Evolutionary conservation across 2,113 vertebrate genomes (phyloP).

Genomic region (Copsychus sechellarum): DNA sequence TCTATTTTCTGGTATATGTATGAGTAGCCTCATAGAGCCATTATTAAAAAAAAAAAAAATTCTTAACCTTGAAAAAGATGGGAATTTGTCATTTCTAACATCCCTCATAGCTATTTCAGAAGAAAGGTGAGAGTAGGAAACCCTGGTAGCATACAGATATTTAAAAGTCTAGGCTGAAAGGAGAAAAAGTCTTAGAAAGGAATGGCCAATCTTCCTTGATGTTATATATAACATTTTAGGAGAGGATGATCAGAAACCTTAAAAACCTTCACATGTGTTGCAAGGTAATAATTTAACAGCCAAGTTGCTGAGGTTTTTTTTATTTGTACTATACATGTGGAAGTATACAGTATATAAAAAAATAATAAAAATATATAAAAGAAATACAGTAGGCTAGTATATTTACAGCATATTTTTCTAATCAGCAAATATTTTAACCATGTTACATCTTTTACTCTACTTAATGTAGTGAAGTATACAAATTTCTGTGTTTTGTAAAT

Average conservation of each 20-base stretch:
- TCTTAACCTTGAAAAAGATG: background rate
- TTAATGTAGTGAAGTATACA: background rate
- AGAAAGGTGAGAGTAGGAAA: background rate
- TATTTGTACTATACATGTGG: accelerated
- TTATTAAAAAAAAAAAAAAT: background rate
- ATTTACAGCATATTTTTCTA: background rate
- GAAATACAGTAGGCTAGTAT: background rate
- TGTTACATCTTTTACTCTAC: background rate
- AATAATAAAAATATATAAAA: background rate
- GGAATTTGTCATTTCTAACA: background rate
- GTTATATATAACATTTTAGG: background rate
- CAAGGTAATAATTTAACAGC: background rate
- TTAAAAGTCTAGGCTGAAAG: background rate
- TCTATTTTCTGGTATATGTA: background rate
- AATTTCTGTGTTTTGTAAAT: background rate
- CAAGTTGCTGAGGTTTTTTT: background rate
- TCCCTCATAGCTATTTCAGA: background rate
- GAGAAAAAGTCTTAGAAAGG: background rate
- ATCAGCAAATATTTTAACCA: background rate
- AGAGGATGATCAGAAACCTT: background rate
- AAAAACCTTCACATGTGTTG: background rate
- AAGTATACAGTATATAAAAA: background rate
- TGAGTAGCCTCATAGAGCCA: background rate
- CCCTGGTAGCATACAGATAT: background rate
- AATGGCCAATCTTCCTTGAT: background rate